Evolutionary conservation across 1,140 invertebrate genomes (phyloP).

Genomic region (Hylaeus volcanicus): DNA sequence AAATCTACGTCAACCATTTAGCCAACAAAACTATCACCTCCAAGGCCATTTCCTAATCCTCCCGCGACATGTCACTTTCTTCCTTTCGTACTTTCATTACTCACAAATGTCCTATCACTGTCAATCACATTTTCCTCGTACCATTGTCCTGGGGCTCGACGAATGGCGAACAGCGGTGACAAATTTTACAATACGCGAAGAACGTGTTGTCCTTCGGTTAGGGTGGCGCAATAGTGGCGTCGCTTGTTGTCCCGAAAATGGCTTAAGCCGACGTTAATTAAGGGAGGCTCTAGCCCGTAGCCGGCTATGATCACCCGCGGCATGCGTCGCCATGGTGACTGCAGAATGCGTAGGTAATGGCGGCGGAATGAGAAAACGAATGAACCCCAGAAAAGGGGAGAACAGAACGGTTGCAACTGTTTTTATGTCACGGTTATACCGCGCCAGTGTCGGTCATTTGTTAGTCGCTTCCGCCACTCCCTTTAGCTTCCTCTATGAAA

Average conservation of each 20-base stretch:
- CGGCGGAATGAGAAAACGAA: slow-evolving; percentile 58
- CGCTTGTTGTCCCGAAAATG: slow-evolving; percentile 67
- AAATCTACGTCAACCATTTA: too few relatives aligned
- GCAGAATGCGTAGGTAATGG: slow-evolving; percentile 62
- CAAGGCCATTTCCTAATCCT: too few relatives aligned
- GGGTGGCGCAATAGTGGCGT: slow-evolving; percentile 38
- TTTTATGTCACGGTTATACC: slow-evolving; percentile 51
- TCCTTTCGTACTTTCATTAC: too few relatives aligned
- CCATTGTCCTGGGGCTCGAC: background rate
- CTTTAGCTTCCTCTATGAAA: background rate
- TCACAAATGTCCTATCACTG: background rate
- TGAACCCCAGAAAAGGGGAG: slow-evolving; percentile 52
- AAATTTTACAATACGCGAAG: slow-evolving; percentile 23
- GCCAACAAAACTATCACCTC: too few relatives aligned
- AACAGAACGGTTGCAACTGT: slow-evolving; percentile 47
- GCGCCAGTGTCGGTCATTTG: slow-evolving; percentile 59
- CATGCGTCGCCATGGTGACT: slow-evolving; percentile 64
- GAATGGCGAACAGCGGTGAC: slow-evolving; percentile 1
- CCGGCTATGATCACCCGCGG: slow-evolving; percentile 69
- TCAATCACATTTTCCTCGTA: background rate
- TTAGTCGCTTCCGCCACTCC: slow-evolving; percentile 38
- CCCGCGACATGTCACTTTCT: too few relatives aligned
- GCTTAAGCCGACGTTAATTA: slow-evolving; percentile 75
- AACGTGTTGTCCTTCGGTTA: slow-evolving; percentile 42
- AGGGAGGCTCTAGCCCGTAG: slow-evolving; percentile 72